These are phyloP conservation scores for Panulirus ornatus DNA, from an alignment of 1,140 invertebrate species.

Conservation along the genomic window DNA sequence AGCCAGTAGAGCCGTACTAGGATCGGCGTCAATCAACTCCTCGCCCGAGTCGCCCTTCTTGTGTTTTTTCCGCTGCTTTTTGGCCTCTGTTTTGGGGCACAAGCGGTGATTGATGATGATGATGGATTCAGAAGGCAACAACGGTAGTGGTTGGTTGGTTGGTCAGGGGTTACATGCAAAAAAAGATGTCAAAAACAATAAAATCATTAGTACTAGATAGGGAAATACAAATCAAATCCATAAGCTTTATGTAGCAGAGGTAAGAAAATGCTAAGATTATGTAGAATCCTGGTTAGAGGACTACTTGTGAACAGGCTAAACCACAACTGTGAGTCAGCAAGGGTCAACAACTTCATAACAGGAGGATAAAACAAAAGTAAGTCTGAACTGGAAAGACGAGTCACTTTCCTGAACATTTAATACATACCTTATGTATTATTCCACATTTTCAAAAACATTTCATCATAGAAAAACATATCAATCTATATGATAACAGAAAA, in stretches of 20 bases:
- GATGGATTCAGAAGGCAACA: conserved; percentile 62
- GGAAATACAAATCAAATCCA: conserved; percentile 70
- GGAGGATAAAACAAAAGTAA: conserved; percentile 27
- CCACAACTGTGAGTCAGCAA: conserved; percentile 57
- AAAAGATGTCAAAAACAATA: conserved; percentile 76
- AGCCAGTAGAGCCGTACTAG: conserved; percentile 69
- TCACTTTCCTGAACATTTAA: too few species aligned
- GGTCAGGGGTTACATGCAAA: conserved; percentile 73
- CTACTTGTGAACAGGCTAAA: conserved; percentile 57
- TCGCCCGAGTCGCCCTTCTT: conserved; percentile 78
- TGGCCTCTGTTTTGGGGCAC: conserved; percentile 85
- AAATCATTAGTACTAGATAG: conserved; percentile 67
- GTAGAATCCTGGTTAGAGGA: conserved; percentile 58
- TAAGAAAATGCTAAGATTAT: conserved; percentile 63
- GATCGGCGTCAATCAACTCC: conserved; percentile 72
- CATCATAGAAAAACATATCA: too few species aligned
- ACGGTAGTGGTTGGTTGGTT: conserved; percentile 73
- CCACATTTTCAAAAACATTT: too few species aligned
- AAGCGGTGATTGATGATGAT: conserved; percentile 71
- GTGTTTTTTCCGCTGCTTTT: conserved; percentile 94
- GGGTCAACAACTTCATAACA: conserved; percentile 41
- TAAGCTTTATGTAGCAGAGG: conserved; percentile 69
- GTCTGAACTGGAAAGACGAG: too few species aligned
- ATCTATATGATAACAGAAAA: too few species aligned
- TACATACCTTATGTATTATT: too few species aligned